Conservation (phyloP, 2,797 vertebrate species). For the Sarcoramphus papa region DNA sequence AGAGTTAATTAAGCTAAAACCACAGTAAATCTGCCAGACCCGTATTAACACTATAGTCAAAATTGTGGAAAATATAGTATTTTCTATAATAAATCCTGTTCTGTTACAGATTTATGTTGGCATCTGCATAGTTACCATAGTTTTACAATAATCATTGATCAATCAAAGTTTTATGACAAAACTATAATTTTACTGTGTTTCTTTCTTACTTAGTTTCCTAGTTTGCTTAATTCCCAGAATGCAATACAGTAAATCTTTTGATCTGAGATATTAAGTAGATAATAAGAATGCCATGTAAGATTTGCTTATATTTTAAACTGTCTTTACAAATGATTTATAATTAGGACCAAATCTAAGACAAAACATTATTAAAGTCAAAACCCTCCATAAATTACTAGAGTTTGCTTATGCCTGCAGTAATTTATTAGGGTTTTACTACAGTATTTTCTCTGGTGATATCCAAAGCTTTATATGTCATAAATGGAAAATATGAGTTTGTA, state of each 20-base stretch:
- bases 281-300: slow-evolving; percentile 72
- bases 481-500: slow-evolving; percentile 41
- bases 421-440: slow-evolving; percentile 67
- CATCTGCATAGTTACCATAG: slow-evolving; percentile 57
- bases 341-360: slow-evolving; percentile 73
- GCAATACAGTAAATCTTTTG: slow-evolving; percentile 68
- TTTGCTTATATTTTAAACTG: slow-evolving; percentile 76
- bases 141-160: slow-evolving; percentile 78
- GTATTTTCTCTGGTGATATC: slow-evolving; percentile 58
- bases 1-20: slow-evolving; percentile 76
- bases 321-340: slow-evolving; percentile 74
- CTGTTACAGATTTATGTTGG: slow-evolving; percentile 72
- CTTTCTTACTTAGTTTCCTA: slow-evolving; percentile 69
- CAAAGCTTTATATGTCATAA: slow-evolving; percentile 46
- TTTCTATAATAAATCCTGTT: slow-evolving; percentile 71
- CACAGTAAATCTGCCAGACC: slow-evolving; percentile 63
- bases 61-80: slow-evolving; percentile 71
- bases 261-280: slow-evolving; percentile 71
- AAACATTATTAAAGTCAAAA: slow-evolving; percentile 74
- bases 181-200: slow-evolving; percentile 70
- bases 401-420: slow-evolving; percentile 59
- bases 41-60: slow-evolving; percentile 70
- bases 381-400: slow-evolving; percentile 58
- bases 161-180: slow-evolving; percentile 74
- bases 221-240: slow-evolving; percentile 76